phyloP scores from a whole-genome alignment of 2,888 invertebrate species.

The Pedicia rivosa region DNA sequence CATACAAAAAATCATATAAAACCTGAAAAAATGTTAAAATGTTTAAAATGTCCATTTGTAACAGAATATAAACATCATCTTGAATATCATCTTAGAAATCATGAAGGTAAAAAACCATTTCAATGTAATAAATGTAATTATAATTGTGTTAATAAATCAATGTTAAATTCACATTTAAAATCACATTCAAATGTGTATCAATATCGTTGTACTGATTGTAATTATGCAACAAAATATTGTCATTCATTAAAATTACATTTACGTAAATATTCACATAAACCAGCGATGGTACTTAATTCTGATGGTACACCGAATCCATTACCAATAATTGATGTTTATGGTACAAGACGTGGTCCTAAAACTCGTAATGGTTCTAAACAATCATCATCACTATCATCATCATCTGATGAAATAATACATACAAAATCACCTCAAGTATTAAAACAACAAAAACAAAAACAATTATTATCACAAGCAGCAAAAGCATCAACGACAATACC shows the following conservation, averaged over 20 bases:
- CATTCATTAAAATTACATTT: constrained; percentile 93
- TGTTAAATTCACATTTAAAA: constrained; percentile 96
- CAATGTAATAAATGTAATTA: constrained; percentile 81
- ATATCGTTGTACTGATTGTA: constrained; percentile 84
- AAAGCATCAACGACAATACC: constrained; percentile 19
- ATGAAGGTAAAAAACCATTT: constrained; percentile 89
- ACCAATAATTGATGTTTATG: constrained; percentile 81
- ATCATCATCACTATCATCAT: too few species aligned
- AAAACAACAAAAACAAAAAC: not conserved
- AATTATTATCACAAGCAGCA: constrained; percentile 15
- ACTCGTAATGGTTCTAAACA: too few species aligned
- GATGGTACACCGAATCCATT: constrained; percentile 80
- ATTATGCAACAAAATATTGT: constrained; percentile 94
- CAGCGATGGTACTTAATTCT: constrained; percentile 76
- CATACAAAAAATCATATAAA: constrained; percentile 86
- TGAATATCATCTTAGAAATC: constrained; percentile 92
- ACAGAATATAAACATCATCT: constrained; percentile 98
- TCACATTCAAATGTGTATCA: constrained; percentile 87
- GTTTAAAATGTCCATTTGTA: constrained; percentile 89
- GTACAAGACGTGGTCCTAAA: constrained; percentile 76
- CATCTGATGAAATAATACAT: not conserved
- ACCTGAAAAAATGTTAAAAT: constrained; percentile 77
- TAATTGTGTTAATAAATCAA: constrained; percentile 94
- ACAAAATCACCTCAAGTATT: not conserved
- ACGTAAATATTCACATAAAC: constrained; percentile 79